phyloP scores from a whole-genome alignment of 2,113 vertebrate species.

The Gallinago paraguaiae region DNA sequence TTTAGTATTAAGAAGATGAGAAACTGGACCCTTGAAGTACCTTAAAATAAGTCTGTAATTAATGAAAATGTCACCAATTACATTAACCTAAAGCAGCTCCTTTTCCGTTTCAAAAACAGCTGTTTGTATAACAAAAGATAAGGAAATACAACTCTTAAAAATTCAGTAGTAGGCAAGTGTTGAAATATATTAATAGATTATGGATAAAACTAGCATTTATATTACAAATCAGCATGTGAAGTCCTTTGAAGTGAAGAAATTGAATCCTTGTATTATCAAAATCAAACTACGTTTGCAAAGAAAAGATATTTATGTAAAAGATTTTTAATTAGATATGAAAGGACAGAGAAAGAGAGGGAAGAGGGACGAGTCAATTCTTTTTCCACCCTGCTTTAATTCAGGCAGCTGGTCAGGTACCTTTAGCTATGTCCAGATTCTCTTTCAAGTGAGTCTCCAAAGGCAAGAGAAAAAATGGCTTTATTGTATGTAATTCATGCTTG shows the following conservation, averaged over 20 bases:
- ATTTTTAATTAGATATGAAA: conserved; percentile 3
- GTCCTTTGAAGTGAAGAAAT: neutral
- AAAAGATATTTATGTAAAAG: neutral
- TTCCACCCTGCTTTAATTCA: neutral
- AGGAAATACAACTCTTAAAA: neutral
- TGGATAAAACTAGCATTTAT: neutral
- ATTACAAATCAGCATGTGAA: neutral
- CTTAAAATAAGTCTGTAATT: neutral
- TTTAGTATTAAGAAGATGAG: neutral
- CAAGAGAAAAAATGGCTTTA: neutral
- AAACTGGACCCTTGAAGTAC: neutral
- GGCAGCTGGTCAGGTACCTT: neutral
- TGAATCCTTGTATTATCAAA: neutral
- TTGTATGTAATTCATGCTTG: neutral
- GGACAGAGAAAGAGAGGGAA: neutral
- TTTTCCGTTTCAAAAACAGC: neutral
- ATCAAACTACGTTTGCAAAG: neutral
- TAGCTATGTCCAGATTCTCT: neutral
- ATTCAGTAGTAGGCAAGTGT: neutral
- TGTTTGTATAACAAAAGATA: neutral
- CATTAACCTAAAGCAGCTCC: neutral
- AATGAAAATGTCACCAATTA: neutral
- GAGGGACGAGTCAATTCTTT: neutral
- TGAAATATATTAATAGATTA: neutral
- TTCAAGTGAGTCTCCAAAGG: neutral